Base-by-base conservation (phyloP, 2,888 invertebrate species). In the Piscicola geometra region DNA sequence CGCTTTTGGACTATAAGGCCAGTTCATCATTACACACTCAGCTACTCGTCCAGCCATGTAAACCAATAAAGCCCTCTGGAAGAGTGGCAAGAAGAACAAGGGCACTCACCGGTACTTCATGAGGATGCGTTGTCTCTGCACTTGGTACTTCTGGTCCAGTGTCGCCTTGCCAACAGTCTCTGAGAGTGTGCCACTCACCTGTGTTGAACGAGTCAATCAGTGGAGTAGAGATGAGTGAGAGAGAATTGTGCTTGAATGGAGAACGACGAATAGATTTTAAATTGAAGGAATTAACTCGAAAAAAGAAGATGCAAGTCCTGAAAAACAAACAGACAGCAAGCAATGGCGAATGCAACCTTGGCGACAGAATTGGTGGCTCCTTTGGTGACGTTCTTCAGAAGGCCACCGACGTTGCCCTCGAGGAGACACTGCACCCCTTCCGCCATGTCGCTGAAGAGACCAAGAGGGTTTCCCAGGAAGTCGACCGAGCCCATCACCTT, bases 291-390 rank as follows among this genome's bases (percentile, higher is more conserved):
- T 12, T 5, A 12, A 41, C 15, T 41, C 15, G 15, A 41, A 41
- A 41, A 41, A 41, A 41, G 15, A 41, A 41, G 9, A 28, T n/a
- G 5, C 5, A 25, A n/a, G n/a, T n/a, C n/a, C n/a, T n/a, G n/a
- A n/a, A n/a, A n/a, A n/a, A n/a, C n/a, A n/a, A n/a, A n/a, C n/a
- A n/a, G n/a, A n/a, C n/a, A n/a, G n/a, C n/a, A n/a, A n/a, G n/a
- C n/a, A 47, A 71, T 3, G 12, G 60, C 12, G 12, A 30, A 66
- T 5, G 41, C 30, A n/a, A 98, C 91, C 88, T 99, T 99, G 15
- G 97, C 98, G 0, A 98, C 92, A 0, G 97, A 94, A 87, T 98
- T 97, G 5, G 96, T 95, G 80, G 98, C 89, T 12, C 98, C 99
- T 84, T 99, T 98, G 0, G 98, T 93, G 3, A 99, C 92, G 86